Conservation (phyloP, 2,888 invertebrate genomes). For the Saturnia pavonia region DNA sequence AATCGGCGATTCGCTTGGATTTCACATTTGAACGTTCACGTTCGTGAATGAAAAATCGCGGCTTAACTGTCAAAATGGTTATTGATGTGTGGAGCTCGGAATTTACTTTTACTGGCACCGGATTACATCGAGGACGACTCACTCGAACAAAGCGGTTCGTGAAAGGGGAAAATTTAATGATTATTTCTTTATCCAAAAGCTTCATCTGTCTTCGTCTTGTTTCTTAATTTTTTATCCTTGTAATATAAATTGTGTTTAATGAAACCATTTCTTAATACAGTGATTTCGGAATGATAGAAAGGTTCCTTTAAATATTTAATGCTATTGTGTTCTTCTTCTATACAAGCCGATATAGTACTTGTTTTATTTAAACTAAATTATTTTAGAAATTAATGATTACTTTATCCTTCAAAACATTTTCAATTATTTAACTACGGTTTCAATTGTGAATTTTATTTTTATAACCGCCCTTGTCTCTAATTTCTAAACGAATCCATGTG, state of each 20-base stretch:
- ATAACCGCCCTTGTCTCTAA: too few relatives aligned
- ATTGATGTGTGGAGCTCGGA: slow-evolving; percentile 68
- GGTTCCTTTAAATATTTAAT: neutral
- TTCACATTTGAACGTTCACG: slow-evolving; percentile 51
- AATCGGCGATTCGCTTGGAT: slow-evolving; percentile 32
- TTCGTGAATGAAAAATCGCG: slow-evolving; percentile 72
- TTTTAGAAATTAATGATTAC: neutral
- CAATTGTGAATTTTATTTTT: too few relatives aligned
- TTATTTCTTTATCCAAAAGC: neutral
- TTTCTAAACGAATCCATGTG: too few relatives aligned
- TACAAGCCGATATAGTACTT: neutral
- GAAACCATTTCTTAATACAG: neutral
- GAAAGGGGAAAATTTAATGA: slow-evolving; percentile 14
- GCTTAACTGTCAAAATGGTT: slow-evolving; percentile 74
- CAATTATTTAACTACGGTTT: too few relatives aligned
- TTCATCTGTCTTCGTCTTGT: slow-evolving; percentile 2
- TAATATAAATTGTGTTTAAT: slow-evolving; percentile 5
- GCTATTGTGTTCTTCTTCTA: neutral
- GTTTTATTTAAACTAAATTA: neutral
- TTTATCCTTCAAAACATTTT: too few relatives aligned
- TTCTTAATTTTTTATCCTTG: slow-evolving; percentile 5
- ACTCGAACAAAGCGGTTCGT: slow-evolving; percentile 25
- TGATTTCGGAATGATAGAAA: neutral
- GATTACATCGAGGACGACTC: slow-evolving; percentile 44
- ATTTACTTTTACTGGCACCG: slow-evolving; percentile 68